Evolutionary conservation across 1,140 invertebrate genomes (phyloP).

Genomic region (Pinna nobilis): DNA sequence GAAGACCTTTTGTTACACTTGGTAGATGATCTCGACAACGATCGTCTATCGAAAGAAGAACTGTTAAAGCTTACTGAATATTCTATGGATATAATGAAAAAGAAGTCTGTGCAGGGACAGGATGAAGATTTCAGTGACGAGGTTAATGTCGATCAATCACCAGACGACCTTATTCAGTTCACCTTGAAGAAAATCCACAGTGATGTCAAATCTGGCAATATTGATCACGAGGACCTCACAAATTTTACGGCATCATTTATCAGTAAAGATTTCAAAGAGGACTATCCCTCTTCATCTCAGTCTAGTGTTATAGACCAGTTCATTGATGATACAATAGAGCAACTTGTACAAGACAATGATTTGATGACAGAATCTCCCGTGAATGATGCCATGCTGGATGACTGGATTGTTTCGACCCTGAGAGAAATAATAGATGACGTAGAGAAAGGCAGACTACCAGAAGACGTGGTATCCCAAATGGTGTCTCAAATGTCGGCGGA

Average conservation of each 20-base stretch:
- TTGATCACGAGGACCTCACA: slow-evolving; percentile 37
- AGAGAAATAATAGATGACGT: slow-evolving; percentile 33
- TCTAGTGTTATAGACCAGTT: slow-evolving; percentile 17
- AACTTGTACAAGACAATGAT: slow-evolving; percentile 22
- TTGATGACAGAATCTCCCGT: slow-evolving; percentile 14
- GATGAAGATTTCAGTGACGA: background rate
- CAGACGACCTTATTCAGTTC: slow-evolving; percentile 38
- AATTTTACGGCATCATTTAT: slow-evolving; percentile 13
- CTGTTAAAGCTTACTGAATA: slow-evolving; percentile 21
- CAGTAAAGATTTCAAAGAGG: background rate
- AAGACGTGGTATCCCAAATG: slow-evolving; percentile 34
- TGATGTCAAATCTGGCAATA: slow-evolving; percentile 27
- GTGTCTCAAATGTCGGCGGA: slow-evolving; percentile 16
- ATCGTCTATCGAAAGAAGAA: slow-evolving; percentile 18
- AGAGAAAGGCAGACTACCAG: slow-evolving; percentile 8
- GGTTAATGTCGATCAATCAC: background rate
- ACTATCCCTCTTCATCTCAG: background rate
- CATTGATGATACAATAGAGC: slow-evolving; percentile 34
- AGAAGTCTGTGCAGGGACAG: background rate
- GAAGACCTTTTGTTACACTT: slow-evolving; percentile 36
- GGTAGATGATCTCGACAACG: slow-evolving; percentile 33
- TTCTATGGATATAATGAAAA: slow-evolving; percentile 25
- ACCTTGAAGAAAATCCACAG: slow-evolving; percentile 32
- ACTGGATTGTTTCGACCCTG: slow-evolving; percentile 32
- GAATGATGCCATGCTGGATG: slow-evolving; percentile 37